Conservation (phyloP, 2,888 invertebrate species). For the Labia minor region DNA sequence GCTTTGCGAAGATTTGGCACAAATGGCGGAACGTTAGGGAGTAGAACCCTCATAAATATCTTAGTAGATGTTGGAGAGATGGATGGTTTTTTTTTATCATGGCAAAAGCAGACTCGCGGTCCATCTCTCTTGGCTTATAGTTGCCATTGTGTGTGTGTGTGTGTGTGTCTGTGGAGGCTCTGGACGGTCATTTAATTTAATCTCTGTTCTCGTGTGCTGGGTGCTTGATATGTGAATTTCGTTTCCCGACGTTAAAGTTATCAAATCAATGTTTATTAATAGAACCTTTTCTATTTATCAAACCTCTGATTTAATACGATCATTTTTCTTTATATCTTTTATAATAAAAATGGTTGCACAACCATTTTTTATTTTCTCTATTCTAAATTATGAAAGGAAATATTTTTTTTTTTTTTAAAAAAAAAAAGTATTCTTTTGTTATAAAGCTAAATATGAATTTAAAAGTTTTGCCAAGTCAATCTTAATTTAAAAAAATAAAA, state of each 20-base stretch:
- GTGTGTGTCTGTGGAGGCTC: no score
- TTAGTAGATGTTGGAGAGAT: conserved; percentile 5
- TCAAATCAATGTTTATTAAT: conserved; percentile 5
- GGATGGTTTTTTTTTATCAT: conserved; percentile 4
- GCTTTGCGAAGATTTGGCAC: conserved; percentile 8
- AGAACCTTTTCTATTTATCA: conserved; percentile 4
- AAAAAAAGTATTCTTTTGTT: conserved; percentile 1
- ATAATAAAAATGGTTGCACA: neutral
- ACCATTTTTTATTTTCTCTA: neutral
- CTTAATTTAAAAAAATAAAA: no score
- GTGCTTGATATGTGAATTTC: conserved; percentile 13
- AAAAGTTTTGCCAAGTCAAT: no score
- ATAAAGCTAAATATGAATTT: neutral
- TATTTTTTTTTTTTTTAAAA: neutral
- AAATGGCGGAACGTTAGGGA: conserved; percentile 3
- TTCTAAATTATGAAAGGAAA: neutral
- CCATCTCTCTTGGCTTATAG: neutral
- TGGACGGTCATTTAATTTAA: conserved; percentile 8
- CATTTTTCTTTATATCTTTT: conserved; percentile 13
- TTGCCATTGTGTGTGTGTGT: neutral
- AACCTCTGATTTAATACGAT: conserved; percentile 4
- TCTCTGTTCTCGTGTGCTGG: neutral
- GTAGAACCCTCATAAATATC: conserved; percentile 13
- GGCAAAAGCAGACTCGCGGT: neutral
- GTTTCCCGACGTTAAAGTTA: neutral